Percentiles rank a stretch among this genome's conserved stretches.
Conservation (phyloP, 2,888 invertebrate genomes). For the Glaucopsyche alexis region DNA sequence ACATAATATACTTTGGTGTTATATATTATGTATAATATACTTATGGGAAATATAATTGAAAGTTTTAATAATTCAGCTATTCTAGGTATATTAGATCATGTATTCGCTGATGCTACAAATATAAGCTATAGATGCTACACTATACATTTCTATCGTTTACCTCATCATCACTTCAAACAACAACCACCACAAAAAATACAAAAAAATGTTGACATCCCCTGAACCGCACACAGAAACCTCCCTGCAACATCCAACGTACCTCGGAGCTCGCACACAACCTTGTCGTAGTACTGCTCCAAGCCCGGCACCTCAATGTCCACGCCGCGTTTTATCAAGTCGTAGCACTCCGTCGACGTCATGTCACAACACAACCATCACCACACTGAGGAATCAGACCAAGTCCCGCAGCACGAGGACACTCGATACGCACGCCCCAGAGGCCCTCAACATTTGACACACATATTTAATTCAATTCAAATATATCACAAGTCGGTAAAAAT, state of each 20-base stretch:
- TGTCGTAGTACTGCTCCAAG: slow-evolving; percentile 79
- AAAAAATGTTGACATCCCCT: background rate
- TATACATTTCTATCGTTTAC: slow-evolving; percentile 5
- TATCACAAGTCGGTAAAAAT: background rate
- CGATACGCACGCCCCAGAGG: slow-evolving; percentile 71
- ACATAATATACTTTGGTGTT: no score
- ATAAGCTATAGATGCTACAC: background rate
- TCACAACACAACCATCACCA: slow-evolving; percentile 48
- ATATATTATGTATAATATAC: no score
- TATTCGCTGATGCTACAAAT: no score
- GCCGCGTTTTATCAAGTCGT: slow-evolving; percentile 74
- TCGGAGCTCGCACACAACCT: slow-evolving; percentile 79
- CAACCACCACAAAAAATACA: background rate
- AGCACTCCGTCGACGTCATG: slow-evolving; percentile 76
- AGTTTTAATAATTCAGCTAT: no score
- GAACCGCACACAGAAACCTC: no score
- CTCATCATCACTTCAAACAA: slow-evolving; percentile 31
- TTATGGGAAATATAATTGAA: no score
- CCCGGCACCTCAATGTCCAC: slow-evolving; percentile 76
- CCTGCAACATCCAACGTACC: slow-evolving; percentile 56
- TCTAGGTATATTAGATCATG: no score
- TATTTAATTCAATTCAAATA: slow-evolving; percentile 26
- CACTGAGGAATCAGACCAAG: slow-evolving; percentile 74
- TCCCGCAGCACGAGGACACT: slow-evolving; percentile 55
- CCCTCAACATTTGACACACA: slow-evolving; percentile 62